Conservation (phyloP, 2,797 vertebrate species). For the Chiroxiphia lanceolata region DNA sequence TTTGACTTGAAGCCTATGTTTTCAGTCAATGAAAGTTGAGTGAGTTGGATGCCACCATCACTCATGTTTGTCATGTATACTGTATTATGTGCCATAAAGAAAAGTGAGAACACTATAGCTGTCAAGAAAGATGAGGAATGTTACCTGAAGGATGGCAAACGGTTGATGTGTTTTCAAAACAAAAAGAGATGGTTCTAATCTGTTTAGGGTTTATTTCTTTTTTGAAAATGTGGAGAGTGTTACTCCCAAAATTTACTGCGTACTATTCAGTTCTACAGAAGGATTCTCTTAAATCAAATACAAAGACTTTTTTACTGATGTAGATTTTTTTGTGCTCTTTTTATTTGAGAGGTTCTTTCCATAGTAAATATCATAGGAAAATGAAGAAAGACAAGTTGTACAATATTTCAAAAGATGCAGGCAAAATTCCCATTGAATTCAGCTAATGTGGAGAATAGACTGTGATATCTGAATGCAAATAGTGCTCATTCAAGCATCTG, state of each 20-base stretch:
- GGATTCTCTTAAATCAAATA: neutral
- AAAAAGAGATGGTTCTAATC: neutral
- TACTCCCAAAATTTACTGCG: neutral
- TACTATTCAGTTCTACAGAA: neutral
- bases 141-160: neutral
- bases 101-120: neutral
- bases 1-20: neutral
- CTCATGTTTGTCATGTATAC: neutral
- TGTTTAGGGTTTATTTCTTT: neutral
- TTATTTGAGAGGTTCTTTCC: neutral
- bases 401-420: neutral
- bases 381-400: neutral
- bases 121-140: neutral
- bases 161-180: neutral
- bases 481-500: neutral
- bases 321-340: accelerated
- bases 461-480: neutral
- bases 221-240: neutral
- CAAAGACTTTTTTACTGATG: neutral
- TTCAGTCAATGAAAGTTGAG: neutral
- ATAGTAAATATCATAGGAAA: neutral
- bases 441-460: neutral
- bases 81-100: neutral
- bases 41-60: neutral
- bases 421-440: neutral